These are phyloP conservation scores for Micropterix aruncella DNA, from an alignment of 2,888 invertebrate species.

Conservation along the genomic window DNA sequence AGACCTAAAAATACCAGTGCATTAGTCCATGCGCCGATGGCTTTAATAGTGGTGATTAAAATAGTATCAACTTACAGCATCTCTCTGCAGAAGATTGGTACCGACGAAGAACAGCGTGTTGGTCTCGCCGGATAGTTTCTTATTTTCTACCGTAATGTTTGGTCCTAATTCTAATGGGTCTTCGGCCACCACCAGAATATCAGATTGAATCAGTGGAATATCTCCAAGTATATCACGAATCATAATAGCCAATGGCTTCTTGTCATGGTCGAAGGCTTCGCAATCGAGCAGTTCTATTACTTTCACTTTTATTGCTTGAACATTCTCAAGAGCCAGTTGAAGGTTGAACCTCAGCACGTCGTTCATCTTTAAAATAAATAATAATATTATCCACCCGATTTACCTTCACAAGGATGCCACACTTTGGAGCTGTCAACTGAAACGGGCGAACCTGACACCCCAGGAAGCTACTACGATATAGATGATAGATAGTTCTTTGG, in stretches of 20 bases:
- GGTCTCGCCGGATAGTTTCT: conserved; percentile 39
- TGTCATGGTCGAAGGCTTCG: conserved; percentile 32
- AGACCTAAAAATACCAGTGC: conserved; percentile 19
- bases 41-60: too few relatives aligned
- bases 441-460: too few relatives aligned
- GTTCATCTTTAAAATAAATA: conserved; percentile 20
- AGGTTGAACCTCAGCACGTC: conserved; percentile 45
- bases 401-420: too few relatives aligned
- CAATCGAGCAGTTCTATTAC: conserved; percentile 37
- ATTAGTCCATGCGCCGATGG: too few relatives aligned
- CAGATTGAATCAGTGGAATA: conserved; percentile 53
- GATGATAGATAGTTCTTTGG: too few relatives aligned
- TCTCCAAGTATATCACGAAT: conserved; percentile 49
- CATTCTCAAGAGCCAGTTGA: conserved; percentile 63
- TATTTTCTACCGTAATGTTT: conserved; percentile 44
- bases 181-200: conserved; percentile 41
- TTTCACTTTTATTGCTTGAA: conserved; percentile 45
- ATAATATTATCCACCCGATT: too few relatives aligned
- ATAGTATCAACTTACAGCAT: conserved; percentile 22
- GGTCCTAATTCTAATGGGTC: conserved; percentile 31
- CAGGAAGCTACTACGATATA: too few relatives aligned
- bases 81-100: conserved; percentile 33
- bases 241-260: conserved; percentile 34
- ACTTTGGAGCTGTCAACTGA: too few relatives aligned
- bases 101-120: conserved; percentile 37